These are phyloP conservation scores for Calonectris borealis DNA, from an alignment of 2,113 vertebrate genomes.

Conservation along the genomic window DNA sequence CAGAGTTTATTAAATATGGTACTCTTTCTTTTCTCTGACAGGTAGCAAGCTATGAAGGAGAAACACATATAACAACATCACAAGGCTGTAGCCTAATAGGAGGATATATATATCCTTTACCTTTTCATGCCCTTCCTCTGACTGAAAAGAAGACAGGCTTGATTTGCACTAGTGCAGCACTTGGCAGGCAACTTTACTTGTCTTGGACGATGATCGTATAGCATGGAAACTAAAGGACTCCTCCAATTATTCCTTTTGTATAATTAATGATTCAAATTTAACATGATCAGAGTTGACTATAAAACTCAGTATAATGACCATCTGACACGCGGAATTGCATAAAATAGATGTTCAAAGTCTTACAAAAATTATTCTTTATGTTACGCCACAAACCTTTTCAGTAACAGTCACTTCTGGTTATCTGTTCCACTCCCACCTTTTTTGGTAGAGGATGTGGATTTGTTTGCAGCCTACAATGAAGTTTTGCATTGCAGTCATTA, in stretches of 20 bases:
- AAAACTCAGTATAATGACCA: background rate
- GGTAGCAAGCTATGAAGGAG: background rate
- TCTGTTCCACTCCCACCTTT: background rate
- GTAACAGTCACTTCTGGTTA: background rate
- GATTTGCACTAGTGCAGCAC: background rate
- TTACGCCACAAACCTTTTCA: background rate
- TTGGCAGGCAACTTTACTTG: background rate
- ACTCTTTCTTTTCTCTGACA: background rate
- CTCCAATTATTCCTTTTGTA: background rate
- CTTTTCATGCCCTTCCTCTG: background rate
- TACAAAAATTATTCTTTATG: background rate
- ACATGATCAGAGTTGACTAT: background rate
- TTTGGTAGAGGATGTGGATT: background rate
- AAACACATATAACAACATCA: background rate
- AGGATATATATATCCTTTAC: background rate
- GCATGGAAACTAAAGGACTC: background rate
- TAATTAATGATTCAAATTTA: background rate
- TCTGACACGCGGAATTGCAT: background rate
- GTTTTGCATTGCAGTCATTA: background rate
- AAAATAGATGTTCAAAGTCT: background rate
- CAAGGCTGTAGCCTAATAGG: background rate
- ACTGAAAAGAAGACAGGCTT: background rate
- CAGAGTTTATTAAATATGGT: background rate
- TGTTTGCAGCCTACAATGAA: background rate
- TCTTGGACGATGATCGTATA: fast-evolving